A percentile compares a stretch with the other conserved stretches of the same genome.
phyloP scores from a whole-genome alignment of 2,888 invertebrate species.

The Aporophyla lueneburgensis region DNA sequence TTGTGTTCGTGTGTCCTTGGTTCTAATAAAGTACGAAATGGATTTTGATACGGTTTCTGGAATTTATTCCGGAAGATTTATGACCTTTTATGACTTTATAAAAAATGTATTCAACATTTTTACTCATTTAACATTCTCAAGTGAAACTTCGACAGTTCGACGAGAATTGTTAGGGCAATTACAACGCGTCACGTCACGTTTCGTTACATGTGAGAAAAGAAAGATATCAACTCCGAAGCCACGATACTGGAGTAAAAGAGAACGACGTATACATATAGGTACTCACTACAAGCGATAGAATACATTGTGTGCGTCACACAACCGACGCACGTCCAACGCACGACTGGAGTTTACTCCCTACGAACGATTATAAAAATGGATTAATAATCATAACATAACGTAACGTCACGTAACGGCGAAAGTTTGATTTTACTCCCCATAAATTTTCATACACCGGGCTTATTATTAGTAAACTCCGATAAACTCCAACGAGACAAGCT shows the following conservation, averaged over 20 bases:
- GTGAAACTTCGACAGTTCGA: neutral
- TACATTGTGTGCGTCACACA: neutral
- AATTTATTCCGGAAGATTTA: neutral
- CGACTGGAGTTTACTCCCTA: too few species aligned
- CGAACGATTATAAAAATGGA: too few species aligned
- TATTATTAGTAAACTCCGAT: too few species aligned
- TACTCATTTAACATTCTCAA: neutral
- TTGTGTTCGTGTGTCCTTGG: neutral
- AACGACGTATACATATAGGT: neutral
- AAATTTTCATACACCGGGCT: too few species aligned
- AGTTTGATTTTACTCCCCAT: too few species aligned
- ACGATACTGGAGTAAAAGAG: slow-evolving; percentile 1
- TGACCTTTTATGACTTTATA: neutral
- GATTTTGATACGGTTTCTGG: neutral
- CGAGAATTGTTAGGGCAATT: neutral
- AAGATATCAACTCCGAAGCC: neutral
- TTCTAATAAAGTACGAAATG: neutral
- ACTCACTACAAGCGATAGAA: neutral
- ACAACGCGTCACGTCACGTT: neutral
- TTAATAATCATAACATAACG: too few species aligned
- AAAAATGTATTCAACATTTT: neutral
- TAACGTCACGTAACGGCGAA: too few species aligned
- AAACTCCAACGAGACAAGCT: too few species aligned
- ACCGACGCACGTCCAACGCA: too few species aligned
- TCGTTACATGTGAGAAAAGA: slow-evolving; percentile 10